phyloP scores from a whole-genome alignment of 2,113 vertebrate species.

The Apteryx mantelli region DNA sequence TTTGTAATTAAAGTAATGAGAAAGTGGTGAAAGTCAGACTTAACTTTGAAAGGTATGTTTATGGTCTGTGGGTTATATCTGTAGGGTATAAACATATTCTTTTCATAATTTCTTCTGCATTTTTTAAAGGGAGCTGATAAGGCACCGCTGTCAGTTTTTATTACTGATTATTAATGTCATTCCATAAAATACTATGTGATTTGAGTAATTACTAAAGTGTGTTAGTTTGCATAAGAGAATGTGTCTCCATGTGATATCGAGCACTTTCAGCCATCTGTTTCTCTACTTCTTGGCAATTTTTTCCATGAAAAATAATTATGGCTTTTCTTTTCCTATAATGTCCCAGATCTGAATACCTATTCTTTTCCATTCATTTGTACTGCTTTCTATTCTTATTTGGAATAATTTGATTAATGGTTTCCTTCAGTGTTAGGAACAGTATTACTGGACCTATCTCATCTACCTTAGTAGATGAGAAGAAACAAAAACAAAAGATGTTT shows the following conservation, averaged over 20 bases:
- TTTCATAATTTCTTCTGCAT: constrained; percentile 19
- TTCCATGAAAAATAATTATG: constrained; percentile 39
- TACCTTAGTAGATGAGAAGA: not conserved
- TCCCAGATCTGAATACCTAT: constrained; percentile 21
- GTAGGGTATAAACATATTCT: not conserved
- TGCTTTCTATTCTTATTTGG: constrained; percentile 44
- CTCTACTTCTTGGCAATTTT: constrained; percentile 52
- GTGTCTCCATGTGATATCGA: constrained; percentile 1
- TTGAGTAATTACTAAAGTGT: constrained; percentile 56
- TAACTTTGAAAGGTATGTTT: not conserved
- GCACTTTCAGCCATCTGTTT: constrained; percentile 60
- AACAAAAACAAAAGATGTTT: not conserved
- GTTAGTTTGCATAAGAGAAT: constrained; percentile 41
- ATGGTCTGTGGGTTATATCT: not conserved
- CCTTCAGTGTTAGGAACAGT: not conserved
- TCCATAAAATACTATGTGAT: constrained; percentile 36
- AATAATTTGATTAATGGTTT: constrained; percentile 63
- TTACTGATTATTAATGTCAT: constrained; percentile 49
- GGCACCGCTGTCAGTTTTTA: constrained; percentile 20
- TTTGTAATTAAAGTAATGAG: not conserved
- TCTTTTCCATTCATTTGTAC: constrained; percentile 40
- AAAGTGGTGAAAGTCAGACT: not conserved
- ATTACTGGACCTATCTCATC: constrained; percentile 19
- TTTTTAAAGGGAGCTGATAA: constrained; percentile 22
- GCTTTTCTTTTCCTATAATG: constrained; percentile 40